Conservation (phyloP, 2,113 vertebrate genomes). For the Acanthisitta chloris region DNA sequence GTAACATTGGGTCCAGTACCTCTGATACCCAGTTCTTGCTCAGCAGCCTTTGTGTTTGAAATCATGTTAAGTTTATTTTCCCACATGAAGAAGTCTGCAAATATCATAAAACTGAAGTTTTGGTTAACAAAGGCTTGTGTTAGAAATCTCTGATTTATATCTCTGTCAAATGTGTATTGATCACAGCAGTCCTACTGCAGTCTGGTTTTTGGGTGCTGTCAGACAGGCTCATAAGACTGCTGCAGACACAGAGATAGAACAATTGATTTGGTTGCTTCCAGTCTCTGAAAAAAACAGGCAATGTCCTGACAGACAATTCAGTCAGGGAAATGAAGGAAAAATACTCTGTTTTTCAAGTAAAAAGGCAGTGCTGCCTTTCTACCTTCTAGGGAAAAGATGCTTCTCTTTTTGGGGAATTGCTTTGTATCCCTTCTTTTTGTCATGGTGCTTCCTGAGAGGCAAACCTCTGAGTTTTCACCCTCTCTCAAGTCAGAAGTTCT, state of each 20-base stretch:
- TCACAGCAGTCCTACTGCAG: not conserved
- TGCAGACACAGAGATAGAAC: not conserved
- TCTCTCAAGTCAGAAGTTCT: not conserved
- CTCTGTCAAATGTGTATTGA: not conserved
- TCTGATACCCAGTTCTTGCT: not conserved
- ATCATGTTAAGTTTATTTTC: not conserved
- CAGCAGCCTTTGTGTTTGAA: not conserved
- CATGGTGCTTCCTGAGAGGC: not conserved
- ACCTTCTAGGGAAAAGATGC: not conserved
- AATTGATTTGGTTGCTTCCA: not conserved
- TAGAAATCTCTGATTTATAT: not conserved
- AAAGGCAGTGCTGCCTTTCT: not conserved
- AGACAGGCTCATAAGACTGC: not conserved
- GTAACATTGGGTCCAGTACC: accelerated
- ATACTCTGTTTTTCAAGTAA: not conserved
- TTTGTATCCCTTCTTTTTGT: not conserved
- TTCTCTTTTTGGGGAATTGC: not conserved
- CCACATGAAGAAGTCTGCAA: not conserved
- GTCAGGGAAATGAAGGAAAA: not conserved
- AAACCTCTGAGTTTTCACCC: not conserved
- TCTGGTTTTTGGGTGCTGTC: not conserved
- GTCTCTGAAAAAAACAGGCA: not conserved
- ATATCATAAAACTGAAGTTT: not conserved
- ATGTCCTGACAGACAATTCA: too few relatives aligned
- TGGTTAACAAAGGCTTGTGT: not conserved